Conservation (phyloP, 1,140 invertebrate species). For the Danaus plexippus region DNA sequence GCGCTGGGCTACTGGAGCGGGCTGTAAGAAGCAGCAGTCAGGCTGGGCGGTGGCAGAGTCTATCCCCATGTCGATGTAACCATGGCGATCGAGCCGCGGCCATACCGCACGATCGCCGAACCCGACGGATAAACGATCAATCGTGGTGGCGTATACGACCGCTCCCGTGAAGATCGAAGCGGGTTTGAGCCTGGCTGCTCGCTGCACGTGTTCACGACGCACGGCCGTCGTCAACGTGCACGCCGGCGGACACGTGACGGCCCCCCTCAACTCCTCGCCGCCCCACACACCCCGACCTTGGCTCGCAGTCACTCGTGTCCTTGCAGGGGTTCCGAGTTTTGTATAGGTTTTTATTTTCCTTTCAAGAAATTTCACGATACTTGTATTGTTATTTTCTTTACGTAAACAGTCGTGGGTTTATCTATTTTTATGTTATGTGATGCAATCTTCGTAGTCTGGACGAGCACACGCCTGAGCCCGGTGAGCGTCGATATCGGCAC, state of each 20-base stretch:
- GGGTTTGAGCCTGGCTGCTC: constrained; percentile 40
- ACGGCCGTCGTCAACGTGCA: constrained; percentile 37
- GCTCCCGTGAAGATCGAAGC: constrained; percentile 34
- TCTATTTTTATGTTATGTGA: too few species aligned
- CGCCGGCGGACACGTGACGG: constrained; percentile 32
- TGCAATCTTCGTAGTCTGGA: too few species aligned
- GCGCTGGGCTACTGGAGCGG: constrained; percentile 14
- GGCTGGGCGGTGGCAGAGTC: constrained; percentile 21
- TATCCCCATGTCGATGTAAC: constrained; percentile 59
- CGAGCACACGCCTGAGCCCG: too few species aligned
- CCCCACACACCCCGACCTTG: not conserved
- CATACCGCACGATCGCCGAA: constrained; percentile 28
- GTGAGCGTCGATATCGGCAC: too few species aligned
- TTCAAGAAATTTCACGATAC: too few species aligned
- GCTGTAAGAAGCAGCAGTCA: constrained; percentile 20
- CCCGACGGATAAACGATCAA: constrained; percentile 36
- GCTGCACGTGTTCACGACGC: constrained; percentile 29
- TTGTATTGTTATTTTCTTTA: too few species aligned
- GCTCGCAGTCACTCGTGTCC: not conserved
- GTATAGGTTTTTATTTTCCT: too few species aligned
- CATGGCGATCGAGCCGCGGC: constrained; percentile 51
- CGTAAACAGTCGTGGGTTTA: too few species aligned
- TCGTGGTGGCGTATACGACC: constrained; percentile 40
- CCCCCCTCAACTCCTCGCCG: constrained; percentile 9
- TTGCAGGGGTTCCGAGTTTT: too few species aligned